Evolutionary conservation across 2,113 vertebrate species (phyloP), one percentile per base, ranked within the genome.

Genomic region (Theropithecus gelada): DNA sequence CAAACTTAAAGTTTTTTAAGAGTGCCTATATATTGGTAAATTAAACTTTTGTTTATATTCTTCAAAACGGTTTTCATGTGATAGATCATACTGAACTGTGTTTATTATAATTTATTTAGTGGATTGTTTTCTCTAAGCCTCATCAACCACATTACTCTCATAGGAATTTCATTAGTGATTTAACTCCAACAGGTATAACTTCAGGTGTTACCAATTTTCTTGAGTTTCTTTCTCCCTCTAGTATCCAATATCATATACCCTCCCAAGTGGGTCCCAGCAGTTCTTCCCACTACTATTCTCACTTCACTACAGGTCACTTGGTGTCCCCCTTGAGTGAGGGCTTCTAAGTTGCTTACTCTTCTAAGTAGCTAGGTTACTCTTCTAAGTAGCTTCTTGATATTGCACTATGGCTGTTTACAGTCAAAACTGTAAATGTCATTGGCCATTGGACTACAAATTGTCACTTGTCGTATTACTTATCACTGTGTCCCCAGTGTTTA

Each of bases 301-400:
- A 52, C 48, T 80, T 27, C 10, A 38, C 14, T 38, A 5, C 30
- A 23, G 35, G 6, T 40, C 43, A 30, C 25, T 5, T 17, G 23
- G 17, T 8, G 1, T 17, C 12, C n/a, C 25, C 25, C 3, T 75
- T 22, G 14, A 61, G 43, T 6, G 1, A 40, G 14, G 16, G 3
- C 16, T 45, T 45, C 45, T 45, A 45, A 45, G 45, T 45, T 45
- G 45, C 45, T 45, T 45, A 45, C 45, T 45, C 2, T 27, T 70
- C 17, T 48, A 18, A 35, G 25, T 23, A 43, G 7, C 45, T 75
- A 45, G 45, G 8, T 45, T 9, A 45, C 45, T 45, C 2, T 27
- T 70, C 17, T 48, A 18, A 35, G 25, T 30, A 43, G 7, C 45
- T 75, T 76, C 64, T 43, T 27, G 6, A 78, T n/a, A 75, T 25